phyloP scores from a whole-genome alignment of 2,113 vertebrate species.

The Peromyscus polionotus region DNA sequence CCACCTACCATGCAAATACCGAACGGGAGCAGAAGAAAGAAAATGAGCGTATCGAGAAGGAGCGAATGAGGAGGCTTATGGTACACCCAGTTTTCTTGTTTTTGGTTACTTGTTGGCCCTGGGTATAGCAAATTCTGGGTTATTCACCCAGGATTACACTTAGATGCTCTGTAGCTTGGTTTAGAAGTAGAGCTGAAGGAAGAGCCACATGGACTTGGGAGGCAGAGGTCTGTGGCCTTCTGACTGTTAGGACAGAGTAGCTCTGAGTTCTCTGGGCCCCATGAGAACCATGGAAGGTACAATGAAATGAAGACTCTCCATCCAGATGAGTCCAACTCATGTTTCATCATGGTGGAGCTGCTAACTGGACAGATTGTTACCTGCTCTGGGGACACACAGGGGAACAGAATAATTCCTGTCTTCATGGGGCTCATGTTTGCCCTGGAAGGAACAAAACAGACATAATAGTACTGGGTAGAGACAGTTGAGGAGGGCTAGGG shows the following conservation, averaged over 20 bases:
- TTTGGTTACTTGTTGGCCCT: rapidly evolving
- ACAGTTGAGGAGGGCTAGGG: neutral
- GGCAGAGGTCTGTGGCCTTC: neutral
- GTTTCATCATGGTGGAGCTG: neutral
- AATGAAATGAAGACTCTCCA: no score
- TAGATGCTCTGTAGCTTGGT: neutral
- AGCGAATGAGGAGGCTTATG: conserved; percentile 98
- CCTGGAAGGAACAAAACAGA: neutral
- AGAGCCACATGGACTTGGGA: neutral
- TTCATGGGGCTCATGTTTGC: neutral
- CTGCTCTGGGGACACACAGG: neutral
- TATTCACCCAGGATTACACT: rapidly evolving
- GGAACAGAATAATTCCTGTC: neutral
- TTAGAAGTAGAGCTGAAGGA: neutral
- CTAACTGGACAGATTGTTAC: neutral
- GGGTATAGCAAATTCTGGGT: neutral
- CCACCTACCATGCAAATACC: conserved; percentile 98
- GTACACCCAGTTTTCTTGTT: conserved; percentile 82
- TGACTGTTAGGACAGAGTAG: neutral
- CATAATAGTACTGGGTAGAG: neutral
- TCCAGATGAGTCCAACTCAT: neutral
- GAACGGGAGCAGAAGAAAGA: conserved; percentile 99
- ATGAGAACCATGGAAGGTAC: neutral
- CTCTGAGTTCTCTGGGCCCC: neutral
- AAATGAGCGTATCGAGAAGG: conserved; percentile 98